phyloP scores from a whole-genome alignment of 2,113 vertebrate genomes.

The Leptosomus discolor region DNA sequence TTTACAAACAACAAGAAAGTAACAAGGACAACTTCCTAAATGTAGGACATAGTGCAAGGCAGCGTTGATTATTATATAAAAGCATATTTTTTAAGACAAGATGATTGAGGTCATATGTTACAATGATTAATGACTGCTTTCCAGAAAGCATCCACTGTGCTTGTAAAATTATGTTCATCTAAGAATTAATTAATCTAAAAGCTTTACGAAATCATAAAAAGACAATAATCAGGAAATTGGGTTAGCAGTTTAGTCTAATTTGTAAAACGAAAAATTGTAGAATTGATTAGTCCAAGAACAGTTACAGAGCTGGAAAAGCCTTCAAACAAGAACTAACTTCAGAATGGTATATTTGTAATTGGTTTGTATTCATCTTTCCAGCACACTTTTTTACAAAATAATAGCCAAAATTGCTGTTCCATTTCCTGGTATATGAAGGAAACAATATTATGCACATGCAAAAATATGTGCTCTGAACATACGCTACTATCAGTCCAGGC shows the following conservation, averaged over 20 bases:
- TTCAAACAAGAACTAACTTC: neutral
- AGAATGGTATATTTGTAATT: neutral
- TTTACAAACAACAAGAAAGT: neutral
- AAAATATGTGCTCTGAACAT: neutral
- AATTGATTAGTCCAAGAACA: conserved; percentile 9
- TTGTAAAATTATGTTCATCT: conserved; percentile 1
- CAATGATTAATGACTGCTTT: conserved; percentile 8
- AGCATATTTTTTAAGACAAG: neutral
- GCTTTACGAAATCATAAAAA: conserved; percentile 12
- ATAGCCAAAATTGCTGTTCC: neutral
- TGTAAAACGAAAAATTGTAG: neutral
- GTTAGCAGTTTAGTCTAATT: neutral
- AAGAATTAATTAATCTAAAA: conserved; percentile 42
- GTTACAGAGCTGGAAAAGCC: conserved; percentile 4
- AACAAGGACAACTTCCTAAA: neutral
- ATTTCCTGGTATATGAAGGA: neutral
- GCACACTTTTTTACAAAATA: neutral
- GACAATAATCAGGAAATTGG: neutral
- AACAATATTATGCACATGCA: neutral
- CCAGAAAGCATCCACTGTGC: neutral
- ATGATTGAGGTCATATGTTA: neutral
- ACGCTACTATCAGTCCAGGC: neutral
- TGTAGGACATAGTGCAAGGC: neutral
- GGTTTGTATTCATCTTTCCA: neutral
- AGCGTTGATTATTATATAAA: conserved; percentile 1